These are phyloP conservation scores for Pelobates fuscus DNA, from an alignment of 2,113 vertebrate genomes.

Conservation along the genomic window DNA sequence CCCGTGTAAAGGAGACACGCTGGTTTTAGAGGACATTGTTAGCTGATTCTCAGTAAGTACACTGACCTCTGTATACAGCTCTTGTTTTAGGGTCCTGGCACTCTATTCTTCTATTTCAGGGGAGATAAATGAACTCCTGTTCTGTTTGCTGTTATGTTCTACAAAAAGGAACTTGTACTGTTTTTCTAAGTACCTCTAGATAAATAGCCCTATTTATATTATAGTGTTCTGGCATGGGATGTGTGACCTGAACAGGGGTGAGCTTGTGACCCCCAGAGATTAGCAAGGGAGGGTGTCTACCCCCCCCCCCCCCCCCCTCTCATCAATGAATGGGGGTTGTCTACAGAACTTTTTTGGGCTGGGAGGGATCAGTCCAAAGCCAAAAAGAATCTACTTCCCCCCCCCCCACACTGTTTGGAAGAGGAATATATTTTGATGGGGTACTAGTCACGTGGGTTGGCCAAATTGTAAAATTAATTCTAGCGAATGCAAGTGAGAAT, in stretches of 20 bases:
- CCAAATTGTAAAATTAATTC: background rate
- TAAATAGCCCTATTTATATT: background rate
- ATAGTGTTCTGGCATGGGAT: background rate
- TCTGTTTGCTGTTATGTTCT: background rate
- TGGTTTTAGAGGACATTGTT: slow-evolving; percentile 4
- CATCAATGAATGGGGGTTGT: background rate
- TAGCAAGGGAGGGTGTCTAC: background rate
- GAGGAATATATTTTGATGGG: no score
- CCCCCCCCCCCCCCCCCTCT: background rate
- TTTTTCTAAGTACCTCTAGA: background rate
- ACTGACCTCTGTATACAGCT: background rate
- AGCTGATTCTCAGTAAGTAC: slow-evolving; percentile 25
- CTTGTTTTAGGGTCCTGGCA: background rate
- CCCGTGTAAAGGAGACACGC: background rate
- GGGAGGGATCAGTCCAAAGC: background rate
- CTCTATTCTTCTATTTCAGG: no score
- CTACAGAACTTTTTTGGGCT: background rate
- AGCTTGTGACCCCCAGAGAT: slow-evolving; percentile 7
- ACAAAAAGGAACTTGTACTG: background rate
- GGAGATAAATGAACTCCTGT: no score
- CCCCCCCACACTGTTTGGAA: no score
- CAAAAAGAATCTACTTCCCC: background rate
- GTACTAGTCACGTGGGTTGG: background rate
- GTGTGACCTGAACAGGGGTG: slow-evolving; percentile 15
- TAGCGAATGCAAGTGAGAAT: background rate